Base-by-base conservation (phyloP, 2,888 invertebrate species). In the Coecobrya sp. region DNA sequence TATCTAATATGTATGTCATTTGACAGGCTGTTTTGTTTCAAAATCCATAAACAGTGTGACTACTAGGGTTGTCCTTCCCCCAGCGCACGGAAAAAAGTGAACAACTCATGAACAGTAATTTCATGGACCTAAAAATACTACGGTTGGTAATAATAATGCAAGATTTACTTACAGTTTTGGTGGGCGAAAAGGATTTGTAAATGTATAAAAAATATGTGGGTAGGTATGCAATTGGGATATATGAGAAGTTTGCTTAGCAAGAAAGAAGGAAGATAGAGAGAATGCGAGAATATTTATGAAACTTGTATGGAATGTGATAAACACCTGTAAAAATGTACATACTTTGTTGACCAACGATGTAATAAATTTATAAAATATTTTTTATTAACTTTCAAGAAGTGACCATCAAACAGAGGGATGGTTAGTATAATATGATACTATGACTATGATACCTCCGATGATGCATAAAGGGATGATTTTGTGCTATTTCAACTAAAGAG, bases 301-400 rank as follows among this genome's bases (percentile, higher is more conserved):
- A 52, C 70, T 49, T 65, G 70, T 25, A 70, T 89, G 82, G 82
- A 89, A 89, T 89, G 82, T 70, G 89, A 89, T 89, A 89, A 86
- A 89, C 89, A 89, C 89, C 82, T 89, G 89, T 55, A 82, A 59
- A 79, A 76, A 76, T 76, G 76, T 49, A 49, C 25, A 49, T 76
- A 25, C 76, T 11, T 49, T 76, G 45, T 49, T 49, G 76, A 49
- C 49, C 76, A 76, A 76, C 25, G 49, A n/a, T 49, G 76, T 25
- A 76, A 76, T 76, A 76, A 49, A 76, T 76, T 76, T 76, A 76
- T 49, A 49, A 49, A 76, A 76, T 76, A 76, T 73, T 73, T 73
- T 42, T 68, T 68, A 76, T 49, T 49, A 49, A 22, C 25, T 76
- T 76, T 76, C 49, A 45, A 45, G 11, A 49, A 13, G 10, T 22